These are phyloP conservation scores for Polydrusus tereticollis DNA, from an alignment of 2,888 invertebrate species.

Conservation along the genomic window DNA sequence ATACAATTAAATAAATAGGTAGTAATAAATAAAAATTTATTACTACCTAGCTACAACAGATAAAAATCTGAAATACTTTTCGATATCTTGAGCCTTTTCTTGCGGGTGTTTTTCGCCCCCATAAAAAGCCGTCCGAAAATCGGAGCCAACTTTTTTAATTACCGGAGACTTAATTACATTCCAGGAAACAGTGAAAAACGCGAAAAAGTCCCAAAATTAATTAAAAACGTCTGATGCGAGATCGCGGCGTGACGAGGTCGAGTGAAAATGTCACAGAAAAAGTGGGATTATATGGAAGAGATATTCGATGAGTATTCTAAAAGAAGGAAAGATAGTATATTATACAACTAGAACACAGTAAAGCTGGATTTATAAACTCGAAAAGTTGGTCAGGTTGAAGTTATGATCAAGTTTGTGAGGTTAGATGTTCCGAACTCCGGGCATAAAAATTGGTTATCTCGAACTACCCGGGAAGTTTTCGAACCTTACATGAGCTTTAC, in stretches of 20 bases:
- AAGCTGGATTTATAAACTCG: too few species aligned
- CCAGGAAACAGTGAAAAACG: conserved; percentile 43
- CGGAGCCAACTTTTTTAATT: conserved; percentile 46
- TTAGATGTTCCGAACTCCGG: too few species aligned
- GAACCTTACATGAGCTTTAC: too few species aligned
- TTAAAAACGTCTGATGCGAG: conserved; percentile 43
- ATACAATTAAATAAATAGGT: too few species aligned
- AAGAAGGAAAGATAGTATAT: neutral
- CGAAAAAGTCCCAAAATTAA: conserved; percentile 47
- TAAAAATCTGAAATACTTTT: neutral
- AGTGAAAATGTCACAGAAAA: conserved; percentile 40
- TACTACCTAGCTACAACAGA: too few species aligned
- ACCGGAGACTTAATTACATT: conserved; percentile 47
- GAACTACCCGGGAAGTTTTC: too few species aligned
- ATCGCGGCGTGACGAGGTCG: conserved; percentile 24
- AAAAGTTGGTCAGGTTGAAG: too few species aligned
- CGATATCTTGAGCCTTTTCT: conserved; percentile 17
- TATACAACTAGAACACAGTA: too few species aligned
- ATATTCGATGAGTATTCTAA: neutral
- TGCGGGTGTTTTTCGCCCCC: conserved; percentile 25
- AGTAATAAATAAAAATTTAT: too few species aligned
- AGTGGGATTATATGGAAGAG: conserved; percentile 20
- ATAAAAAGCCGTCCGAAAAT: conserved; percentile 37
- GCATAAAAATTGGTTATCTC: too few species aligned
- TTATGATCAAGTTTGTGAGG: too few species aligned